phyloP scores from a whole-genome alignment of 2,797 vertebrate species.

The Pseudochirops cupreus region DNA sequence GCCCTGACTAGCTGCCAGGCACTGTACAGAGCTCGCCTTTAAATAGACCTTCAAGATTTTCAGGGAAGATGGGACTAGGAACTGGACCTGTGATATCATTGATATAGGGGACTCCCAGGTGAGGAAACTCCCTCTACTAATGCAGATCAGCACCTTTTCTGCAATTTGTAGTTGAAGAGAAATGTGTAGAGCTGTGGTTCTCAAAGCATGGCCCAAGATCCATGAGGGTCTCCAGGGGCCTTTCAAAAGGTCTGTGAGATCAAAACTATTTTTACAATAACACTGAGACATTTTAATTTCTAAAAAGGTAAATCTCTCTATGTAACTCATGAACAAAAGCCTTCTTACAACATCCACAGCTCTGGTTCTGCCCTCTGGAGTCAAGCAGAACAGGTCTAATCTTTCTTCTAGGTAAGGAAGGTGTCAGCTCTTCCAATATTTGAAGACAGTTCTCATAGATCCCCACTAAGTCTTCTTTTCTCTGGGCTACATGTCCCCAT shows the following conservation, averaged over 20 bases:
- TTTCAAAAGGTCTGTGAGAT: not conserved
- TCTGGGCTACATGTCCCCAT: not conserved
- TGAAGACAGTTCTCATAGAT: not conserved
- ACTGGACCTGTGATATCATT: not conserved
- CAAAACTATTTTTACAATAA: not conserved
- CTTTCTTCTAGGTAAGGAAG: not conserved
- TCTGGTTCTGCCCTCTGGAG: not conserved
- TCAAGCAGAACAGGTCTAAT: not conserved
- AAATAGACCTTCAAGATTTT: not conserved
- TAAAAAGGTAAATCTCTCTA: not conserved
- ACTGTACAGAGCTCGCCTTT: not conserved
- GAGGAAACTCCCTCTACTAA: not conserved
- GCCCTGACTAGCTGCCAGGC: not conserved
- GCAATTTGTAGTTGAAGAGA: not conserved
- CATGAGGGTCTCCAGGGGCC: not conserved
- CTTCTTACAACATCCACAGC: not conserved
- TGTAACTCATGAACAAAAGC: not conserved
- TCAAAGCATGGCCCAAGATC: not conserved
- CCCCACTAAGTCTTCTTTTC: not conserved
- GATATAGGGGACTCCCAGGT: not conserved
- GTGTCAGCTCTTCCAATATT: not conserved
- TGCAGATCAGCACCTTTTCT: not conserved
- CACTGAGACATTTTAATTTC: not conserved
- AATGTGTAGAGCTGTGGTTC: not conserved
- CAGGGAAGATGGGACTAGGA: not conserved